Conservation (phyloP, 1,140 invertebrate species). For the Drusus annulatus region DNA sequence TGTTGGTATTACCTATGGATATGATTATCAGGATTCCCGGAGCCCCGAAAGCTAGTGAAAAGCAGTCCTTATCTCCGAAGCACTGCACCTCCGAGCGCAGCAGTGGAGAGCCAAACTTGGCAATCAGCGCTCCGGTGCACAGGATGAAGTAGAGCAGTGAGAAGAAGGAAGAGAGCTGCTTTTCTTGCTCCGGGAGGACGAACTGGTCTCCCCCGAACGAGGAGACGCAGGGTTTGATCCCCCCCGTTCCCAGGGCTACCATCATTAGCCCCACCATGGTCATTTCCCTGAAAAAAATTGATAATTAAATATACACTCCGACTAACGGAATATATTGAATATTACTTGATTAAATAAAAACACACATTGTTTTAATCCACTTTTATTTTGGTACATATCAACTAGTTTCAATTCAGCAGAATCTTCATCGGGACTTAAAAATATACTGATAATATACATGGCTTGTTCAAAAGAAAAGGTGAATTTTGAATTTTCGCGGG, state of each 20-base stretch:
- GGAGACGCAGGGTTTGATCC: slow-evolving; percentile 93
- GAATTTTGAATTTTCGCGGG: too few species aligned
- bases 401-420: too few species aligned
- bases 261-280: slow-evolving; percentile 73
- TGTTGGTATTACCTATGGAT: slow-evolving; percentile 68
- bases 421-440: too few species aligned
- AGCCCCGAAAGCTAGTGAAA: slow-evolving; percentile 80
- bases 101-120: slow-evolving; percentile 79
- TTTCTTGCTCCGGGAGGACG: slow-evolving; percentile 74
- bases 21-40: slow-evolving; percentile 76
- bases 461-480: too few species aligned
- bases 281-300: slow-evolving; percentile 67
- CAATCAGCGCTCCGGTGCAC: slow-evolving; percentile 78
- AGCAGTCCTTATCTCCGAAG: slow-evolving; percentile 78
- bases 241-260: slow-evolving; percentile 86
- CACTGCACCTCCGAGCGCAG: slow-evolving; percentile 77
- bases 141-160: slow-evolving; percentile 80
- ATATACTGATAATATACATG: too few species aligned
- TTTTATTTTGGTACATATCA: too few species aligned
- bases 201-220: slow-evolving; percentile 95
- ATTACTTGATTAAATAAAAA: too few species aligned
- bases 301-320: not conserved
- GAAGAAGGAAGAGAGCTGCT: slow-evolving; percentile 76
- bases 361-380: too few species aligned
- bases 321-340: not conserved